Conservation (phyloP, 2,113 vertebrate species). For the Laticauda laticaudata region DNA sequence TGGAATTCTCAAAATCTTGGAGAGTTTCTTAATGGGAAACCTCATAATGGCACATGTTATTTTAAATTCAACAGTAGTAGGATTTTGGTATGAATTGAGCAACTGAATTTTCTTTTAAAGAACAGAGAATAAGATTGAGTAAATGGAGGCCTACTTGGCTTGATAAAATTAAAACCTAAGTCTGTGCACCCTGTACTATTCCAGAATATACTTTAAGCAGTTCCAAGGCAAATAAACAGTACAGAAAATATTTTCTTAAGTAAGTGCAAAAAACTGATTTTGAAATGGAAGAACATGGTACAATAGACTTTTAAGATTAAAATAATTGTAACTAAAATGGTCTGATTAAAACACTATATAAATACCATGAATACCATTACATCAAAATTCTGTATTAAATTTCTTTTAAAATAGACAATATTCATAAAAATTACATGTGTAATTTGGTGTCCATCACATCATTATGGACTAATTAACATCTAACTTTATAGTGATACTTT, state of each 20-base stretch:
- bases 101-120: background rate
- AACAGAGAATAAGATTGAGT: background rate
- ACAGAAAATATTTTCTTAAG: background rate
- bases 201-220: background rate
- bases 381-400: background rate
- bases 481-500: background rate
- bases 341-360: background rate
- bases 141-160: background rate
- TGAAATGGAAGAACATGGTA: background rate
- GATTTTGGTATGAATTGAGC: background rate
- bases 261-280: background rate
- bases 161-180: background rate
- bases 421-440: background rate
- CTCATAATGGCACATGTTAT: background rate
- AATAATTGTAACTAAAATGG: background rate
- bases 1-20: background rate
- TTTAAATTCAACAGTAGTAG: background rate
- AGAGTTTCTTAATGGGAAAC: background rate
- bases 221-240: background rate
- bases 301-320: constrained; percentile 20
- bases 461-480: background rate
- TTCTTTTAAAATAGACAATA: background rate
- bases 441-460: background rate
- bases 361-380: background rate
- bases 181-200: background rate